phyloP scores from a whole-genome alignment of 2,888 invertebrate species.

The Clusia tigrina region DNA sequence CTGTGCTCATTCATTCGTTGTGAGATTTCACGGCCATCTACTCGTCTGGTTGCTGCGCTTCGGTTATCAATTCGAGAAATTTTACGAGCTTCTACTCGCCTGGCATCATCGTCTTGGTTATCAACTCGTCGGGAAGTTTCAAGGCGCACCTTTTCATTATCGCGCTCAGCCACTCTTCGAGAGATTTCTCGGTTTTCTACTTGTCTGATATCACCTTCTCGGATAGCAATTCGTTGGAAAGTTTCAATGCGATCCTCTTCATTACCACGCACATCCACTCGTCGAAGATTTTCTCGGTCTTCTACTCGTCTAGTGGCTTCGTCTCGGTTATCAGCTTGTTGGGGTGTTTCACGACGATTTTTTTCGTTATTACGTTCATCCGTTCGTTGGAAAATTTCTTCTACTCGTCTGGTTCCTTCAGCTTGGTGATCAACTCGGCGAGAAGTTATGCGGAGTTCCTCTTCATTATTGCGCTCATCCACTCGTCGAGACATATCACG shows the following conservation, averaged over 20 bases:
- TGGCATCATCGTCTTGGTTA: background rate
- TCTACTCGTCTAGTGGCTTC: background rate
- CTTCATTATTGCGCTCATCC: background rate
- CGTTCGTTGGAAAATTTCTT: no score
- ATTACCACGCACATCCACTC: background rate
- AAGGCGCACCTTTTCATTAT: background rate
- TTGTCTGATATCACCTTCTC: background rate
- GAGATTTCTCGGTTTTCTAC: constrained; percentile 7
- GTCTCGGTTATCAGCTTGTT: background rate
- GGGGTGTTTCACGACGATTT: background rate
- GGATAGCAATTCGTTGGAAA: background rate
- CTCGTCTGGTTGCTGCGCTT: background rate
- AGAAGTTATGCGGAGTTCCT: background rate
- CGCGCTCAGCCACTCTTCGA: background rate
- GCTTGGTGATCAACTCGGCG: no score
- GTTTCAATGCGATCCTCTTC: background rate
- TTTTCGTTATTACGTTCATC: no score
- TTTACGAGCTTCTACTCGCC: background rate
- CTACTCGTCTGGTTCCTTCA: no score
- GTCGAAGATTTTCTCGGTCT: background rate
- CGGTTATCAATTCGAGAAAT: background rate
- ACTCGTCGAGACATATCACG: no score
- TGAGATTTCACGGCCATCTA: background rate
- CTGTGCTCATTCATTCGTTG: constrained; percentile 7
- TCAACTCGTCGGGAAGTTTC: background rate